Percentiles rank a stretch among this genome's conserved stretches.
These are phyloP conservation scores for Numenius arquata DNA, from an alignment of 2,113 vertebrate genomes.

Conservation along the genomic window DNA sequence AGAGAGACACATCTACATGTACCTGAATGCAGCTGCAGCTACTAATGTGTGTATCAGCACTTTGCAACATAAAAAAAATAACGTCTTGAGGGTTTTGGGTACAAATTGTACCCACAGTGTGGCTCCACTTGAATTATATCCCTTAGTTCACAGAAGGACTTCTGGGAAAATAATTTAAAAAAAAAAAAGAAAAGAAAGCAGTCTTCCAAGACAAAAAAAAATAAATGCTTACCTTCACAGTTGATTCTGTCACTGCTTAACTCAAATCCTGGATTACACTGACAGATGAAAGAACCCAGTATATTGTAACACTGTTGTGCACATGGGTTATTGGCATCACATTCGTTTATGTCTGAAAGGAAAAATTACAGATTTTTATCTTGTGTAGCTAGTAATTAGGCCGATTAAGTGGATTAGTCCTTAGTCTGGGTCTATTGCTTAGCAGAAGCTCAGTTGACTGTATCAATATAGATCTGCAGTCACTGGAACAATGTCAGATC, in stretches of 20 bases:
- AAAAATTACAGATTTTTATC: conserved; percentile 35
- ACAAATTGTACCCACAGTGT: background rate
- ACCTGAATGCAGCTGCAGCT: background rate
- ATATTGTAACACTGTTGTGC: conserved; percentile 93
- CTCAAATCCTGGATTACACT: conserved; percentile 92
- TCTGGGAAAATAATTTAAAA: background rate
- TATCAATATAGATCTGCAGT: conserved; percentile 15
- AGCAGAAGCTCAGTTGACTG: conserved; percentile 41
- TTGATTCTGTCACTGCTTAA: conserved; percentile 85
- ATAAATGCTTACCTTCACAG: conserved; percentile 84
- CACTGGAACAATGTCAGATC: conserved; percentile 29
- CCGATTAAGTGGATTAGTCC: conserved; percentile 9
- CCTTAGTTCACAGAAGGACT: background rate
- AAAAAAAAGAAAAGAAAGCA: background rate
- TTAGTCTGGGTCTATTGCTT: background rate
- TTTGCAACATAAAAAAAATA: background rate
- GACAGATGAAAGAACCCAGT: conserved; percentile 91
- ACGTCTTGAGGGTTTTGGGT: background rate
- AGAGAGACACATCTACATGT: background rate
- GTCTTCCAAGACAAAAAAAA: background rate
- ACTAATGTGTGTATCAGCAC: background rate
- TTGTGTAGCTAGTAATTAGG: background rate
- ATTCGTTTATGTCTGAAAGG: conserved; percentile 91
- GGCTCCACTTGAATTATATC: background rate
- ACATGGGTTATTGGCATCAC: conserved; percentile 87